A percentile compares a stretch with the other conserved stretches of the same genome.
Evolutionary conservation across 2,888 invertebrate genomes (phyloP).

Genomic region (Pristionchus entomophagus): DNA sequence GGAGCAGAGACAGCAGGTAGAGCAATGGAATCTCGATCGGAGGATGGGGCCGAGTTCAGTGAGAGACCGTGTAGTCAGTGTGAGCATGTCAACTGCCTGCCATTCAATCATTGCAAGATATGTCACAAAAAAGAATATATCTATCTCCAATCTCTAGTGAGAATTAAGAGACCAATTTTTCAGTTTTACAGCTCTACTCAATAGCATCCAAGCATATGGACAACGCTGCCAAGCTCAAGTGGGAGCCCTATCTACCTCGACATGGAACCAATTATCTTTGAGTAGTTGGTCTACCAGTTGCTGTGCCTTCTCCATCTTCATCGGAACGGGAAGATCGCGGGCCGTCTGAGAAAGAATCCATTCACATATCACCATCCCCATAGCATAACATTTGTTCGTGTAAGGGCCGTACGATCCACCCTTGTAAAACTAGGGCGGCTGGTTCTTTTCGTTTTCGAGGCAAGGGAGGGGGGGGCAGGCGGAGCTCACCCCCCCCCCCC

Average conservation of each 20-base stretch:
- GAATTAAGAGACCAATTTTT: no score
- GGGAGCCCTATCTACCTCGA: neutral
- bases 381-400: no score
- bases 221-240: neutral
- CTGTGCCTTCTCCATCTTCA: constrained; percentile 38
- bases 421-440: no score
- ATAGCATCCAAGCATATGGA: neutral
- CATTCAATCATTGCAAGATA: no score
- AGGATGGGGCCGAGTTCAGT: constrained; percentile 33
- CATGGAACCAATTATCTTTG: neutral
- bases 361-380: neutral
- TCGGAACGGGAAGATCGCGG: neutral
- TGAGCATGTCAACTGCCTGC: constrained; percentile 21
- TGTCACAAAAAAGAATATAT: no score
- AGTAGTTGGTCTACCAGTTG: constrained; percentile 22
- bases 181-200: no score
- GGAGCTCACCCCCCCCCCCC: no score
- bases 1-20: constrained; percentile 36
- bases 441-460: no score
- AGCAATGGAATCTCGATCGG: constrained; percentile 2
- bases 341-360: neutral
- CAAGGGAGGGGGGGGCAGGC: no score
- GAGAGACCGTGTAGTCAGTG: constrained; percentile 17
- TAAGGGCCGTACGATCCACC: no score
- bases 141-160: no score